Evolutionary conservation across 2,888 invertebrate species (phyloP), one percentile per base, ranked within the genome.

Genomic region (Gastracanthus pulcherrimus): DNA sequence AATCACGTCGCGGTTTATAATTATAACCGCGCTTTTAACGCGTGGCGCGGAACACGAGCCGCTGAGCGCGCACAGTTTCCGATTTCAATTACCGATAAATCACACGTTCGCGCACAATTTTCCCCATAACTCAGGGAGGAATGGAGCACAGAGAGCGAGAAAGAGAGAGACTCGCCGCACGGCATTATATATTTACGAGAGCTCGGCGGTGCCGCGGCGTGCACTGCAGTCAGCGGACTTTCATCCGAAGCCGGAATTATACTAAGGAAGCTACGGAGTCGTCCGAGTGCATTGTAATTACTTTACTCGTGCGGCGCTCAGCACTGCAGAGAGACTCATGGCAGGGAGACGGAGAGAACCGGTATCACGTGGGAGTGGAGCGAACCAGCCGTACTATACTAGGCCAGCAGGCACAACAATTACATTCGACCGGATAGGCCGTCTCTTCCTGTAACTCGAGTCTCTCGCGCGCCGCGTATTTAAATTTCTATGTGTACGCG

Each of bases 371-470:
- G 72, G 58, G 72, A 72, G 72, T 55, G 69, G 69, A 45, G 19
- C 13, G 11, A 23, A 2, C 62, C 29, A 45, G 41, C 23, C 41
- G 36, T 23, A 38, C 26, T 75, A 41, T 16, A 87, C 85, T 87
- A 86, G 87, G 86, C 88, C 87, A 83, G 83, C 87, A 86, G 88
- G 84, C 88, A 84, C 82, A 84, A 88, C 88, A 88, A 89, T 88
- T 88, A 88, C 87, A 88, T 89, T 81, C 85, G 80, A 85, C 83
- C 86, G 87, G 87, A 89, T 89, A 88, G 88, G 84, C 86, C 60
- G 34, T 34, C 34, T 62, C 60, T 31, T n/a, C 81, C 84, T 84
- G 89, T 89, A 89, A 89, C 86, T 85, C 85, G 86, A 88, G 88
- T 87, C 88, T 84, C 87, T 86, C 86, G 87, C 82, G 85, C 79